Conservation (phyloP, 1,140 invertebrate species). For the Pissodes strobi region DNA sequence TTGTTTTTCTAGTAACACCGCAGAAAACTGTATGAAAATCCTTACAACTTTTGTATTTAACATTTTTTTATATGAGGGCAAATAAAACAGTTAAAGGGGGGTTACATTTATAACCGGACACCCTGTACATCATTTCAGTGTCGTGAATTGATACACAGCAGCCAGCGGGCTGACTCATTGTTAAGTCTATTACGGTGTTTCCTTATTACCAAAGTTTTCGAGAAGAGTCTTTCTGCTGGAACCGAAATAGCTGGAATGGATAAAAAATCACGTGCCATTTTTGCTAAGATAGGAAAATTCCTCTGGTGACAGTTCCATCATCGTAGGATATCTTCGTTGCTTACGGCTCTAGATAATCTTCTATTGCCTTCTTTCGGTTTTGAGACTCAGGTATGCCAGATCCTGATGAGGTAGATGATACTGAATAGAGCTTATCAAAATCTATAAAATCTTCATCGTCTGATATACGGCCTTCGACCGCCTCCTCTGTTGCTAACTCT, state of each 20-base stretch:
- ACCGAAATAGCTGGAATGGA: constrained; percentile 35
- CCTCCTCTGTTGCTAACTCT: too few species aligned
- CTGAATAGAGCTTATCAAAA: constrained; percentile 48
- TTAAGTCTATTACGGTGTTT: constrained; percentile 44
- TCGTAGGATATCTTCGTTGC: constrained; percentile 32
- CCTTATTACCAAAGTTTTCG: constrained; percentile 40
- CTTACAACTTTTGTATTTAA: too few species aligned
- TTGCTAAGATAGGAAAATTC: constrained; percentile 40
- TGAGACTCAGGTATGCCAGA: constrained; percentile 11
- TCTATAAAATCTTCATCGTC: constrained; percentile 50
- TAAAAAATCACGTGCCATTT: constrained; percentile 54
- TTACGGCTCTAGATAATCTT: not conserved
- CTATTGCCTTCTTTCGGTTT: not conserved
- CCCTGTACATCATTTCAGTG: constrained; percentile 8
- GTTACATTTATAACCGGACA: too few species aligned
- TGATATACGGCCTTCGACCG: too few species aligned
- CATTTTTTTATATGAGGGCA: too few species aligned
- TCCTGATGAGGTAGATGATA: constrained; percentile 46
- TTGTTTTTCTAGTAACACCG: too few species aligned
- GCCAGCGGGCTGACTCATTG: constrained; percentile 36
- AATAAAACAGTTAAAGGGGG: too few species aligned
- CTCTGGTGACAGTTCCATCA: constrained; percentile 45
- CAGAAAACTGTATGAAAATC: too few species aligned
- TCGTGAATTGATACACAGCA: constrained; percentile 37
- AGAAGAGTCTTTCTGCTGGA: constrained; percentile 52